phyloP scores from a whole-genome alignment of 2,113 vertebrate genomes.

The Menura novaehollandiae region DNA sequence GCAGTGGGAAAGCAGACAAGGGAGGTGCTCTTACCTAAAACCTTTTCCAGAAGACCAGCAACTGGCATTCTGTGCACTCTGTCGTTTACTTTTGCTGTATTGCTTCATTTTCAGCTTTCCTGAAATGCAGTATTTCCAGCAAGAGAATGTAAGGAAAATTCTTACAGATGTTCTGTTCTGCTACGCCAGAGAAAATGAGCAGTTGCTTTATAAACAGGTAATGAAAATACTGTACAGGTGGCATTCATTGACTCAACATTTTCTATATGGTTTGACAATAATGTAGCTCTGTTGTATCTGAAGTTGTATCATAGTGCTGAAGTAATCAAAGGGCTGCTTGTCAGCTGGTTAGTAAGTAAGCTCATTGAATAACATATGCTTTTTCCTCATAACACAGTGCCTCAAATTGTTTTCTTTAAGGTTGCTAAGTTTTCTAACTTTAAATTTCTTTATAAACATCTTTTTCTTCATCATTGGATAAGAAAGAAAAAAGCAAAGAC shows the following conservation, averaged over 20 bases:
- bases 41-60: neutral
- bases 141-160: conserved; percentile 92
- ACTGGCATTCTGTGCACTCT: neutral
- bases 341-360: conserved; percentile 53
- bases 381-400: conserved; percentile 36
- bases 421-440: conserved; percentile 51
- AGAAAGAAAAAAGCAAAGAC: conserved; percentile 8
- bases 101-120: conserved; percentile 85
- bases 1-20: neutral
- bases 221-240: conserved; percentile 75
- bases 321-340: conserved; percentile 62
- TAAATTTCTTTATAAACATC: conserved; percentile 32
- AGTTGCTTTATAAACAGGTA: conserved; percentile 99
- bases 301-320: conserved; percentile 61
- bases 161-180: conserved; percentile 99
- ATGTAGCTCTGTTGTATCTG: conserved; percentile 59
- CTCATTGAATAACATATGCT: conserved; percentile 59
- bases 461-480: conserved; percentile 40
- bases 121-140: conserved; percentile 97
- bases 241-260: conserved; percentile 64
- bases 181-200: conserved; percentile 96
- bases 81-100: conserved; percentile 7
- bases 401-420: conserved; percentile 54
- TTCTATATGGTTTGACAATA: conserved; percentile 65
- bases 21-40: neutral